phyloP scores from a whole-genome alignment of 2,113 vertebrate species.

The Columbina picui region DNA sequence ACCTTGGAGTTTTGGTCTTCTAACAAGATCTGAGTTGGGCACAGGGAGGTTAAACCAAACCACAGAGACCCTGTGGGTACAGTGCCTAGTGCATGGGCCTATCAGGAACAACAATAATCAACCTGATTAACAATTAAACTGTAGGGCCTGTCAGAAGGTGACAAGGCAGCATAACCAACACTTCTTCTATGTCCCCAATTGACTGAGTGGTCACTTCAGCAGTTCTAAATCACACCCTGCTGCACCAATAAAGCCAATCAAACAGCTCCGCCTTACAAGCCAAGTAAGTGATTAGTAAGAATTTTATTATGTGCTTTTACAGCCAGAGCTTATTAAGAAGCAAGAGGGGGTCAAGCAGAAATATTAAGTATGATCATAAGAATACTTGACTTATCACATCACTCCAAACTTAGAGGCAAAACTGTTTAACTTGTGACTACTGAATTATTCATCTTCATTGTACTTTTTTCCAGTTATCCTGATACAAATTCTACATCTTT shows the following conservation, averaged over 20 bases:
- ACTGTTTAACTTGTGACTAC: background rate
- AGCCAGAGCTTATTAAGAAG: background rate
- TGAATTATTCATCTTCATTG: background rate
- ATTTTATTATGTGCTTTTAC: background rate
- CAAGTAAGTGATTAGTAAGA: background rate
- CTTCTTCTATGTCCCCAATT: background rate
- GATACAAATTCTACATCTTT: background rate
- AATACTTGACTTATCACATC: background rate
- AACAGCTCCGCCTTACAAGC: background rate
- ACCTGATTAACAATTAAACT: background rate
- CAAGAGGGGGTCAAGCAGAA: background rate
- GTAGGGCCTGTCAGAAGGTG: background rate
- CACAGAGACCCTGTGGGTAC: background rate
- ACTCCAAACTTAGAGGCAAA: background rate
- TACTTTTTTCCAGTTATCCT: background rate
- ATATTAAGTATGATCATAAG: background rate
- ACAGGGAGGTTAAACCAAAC: background rate
- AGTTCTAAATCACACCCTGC: background rate
- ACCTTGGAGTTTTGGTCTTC: background rate
- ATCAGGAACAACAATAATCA: background rate
- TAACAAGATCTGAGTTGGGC: rapidly evolving
- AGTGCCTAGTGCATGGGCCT: background rate
- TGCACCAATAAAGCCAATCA: background rate
- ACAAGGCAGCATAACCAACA: background rate
- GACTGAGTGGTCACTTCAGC: background rate